Evolutionary conservation across 2,888 invertebrate genomes (phyloP).

Genomic region (Strigamia transsilvanica): DNA sequence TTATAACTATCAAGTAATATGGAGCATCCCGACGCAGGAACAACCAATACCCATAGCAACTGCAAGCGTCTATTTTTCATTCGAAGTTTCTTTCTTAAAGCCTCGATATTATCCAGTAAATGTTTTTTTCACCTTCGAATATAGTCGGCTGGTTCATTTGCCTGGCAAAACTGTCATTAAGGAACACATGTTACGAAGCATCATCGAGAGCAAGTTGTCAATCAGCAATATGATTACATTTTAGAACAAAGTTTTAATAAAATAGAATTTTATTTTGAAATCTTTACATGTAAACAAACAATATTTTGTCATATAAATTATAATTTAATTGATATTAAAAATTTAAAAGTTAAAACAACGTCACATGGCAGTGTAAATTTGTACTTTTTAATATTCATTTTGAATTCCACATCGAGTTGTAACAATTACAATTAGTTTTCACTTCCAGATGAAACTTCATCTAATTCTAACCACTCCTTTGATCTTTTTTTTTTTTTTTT

Average conservation of each 20-base stretch:
- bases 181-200: slow-evolving; percentile 26
- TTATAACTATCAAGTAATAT: slow-evolving; percentile 26
- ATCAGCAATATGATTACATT: not conserved
- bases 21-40: slow-evolving; percentile 50
- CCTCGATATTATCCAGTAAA: slow-evolving; percentile 30
- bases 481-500: not conserved
- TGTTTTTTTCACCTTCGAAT: not conserved
- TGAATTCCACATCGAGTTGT: not conserved
- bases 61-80: slow-evolving; percentile 50
- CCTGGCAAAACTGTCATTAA: not conserved
- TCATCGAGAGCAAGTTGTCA: slow-evolving; percentile 7
- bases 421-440: not conserved
- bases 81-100: slow-evolving; percentile 33
- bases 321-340: no score
- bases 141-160: not conserved
- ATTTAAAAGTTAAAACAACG: not conserved
- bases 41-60: slow-evolving; percentile 51
- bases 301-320: not conserved
- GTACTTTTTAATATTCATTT: not conserved
- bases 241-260: not conserved
- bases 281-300: not conserved
- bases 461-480: not conserved
- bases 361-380: not conserved
- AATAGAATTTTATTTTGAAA: not conserved
- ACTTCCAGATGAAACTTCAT: not conserved